These are phyloP conservation scores for Phaenicophaeus curvirostris DNA, from an alignment of 2,797 vertebrate genomes.

Conservation along the genomic window DNA sequence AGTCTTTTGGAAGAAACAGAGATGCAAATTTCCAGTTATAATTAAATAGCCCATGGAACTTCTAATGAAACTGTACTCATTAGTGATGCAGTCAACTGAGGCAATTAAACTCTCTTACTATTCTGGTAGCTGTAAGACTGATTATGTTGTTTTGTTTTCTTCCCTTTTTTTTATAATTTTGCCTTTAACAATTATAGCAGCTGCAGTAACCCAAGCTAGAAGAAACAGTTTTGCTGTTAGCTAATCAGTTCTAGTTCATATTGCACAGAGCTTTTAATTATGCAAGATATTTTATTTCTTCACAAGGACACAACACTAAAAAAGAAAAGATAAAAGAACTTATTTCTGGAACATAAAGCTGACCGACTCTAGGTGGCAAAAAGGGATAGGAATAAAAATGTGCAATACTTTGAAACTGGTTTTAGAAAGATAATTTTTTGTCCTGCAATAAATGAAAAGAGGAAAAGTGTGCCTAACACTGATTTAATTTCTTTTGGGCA, in stretches of 20 bases:
- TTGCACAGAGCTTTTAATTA: slow-evolving; percentile 17
- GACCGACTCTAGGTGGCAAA: slow-evolving; percentile 1
- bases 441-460: background rate
- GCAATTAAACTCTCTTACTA: slow-evolving; percentile 25
- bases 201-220: slow-evolving; percentile 19
- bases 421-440: background rate
- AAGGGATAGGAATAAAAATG: background rate
- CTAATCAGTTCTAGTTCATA: background rate
- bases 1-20: background rate
- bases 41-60: slow-evolving; percentile 17
- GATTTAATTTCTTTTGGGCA: background rate
- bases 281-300: slow-evolving; percentile 18
- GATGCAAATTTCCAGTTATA: background rate
- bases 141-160: background rate
- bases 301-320: background rate
- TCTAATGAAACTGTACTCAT: slow-evolving; percentile 23
- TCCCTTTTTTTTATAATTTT: background rate
- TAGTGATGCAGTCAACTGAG: background rate
- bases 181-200: slow-evolving; percentile 28
- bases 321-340: background rate
- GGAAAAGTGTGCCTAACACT: background rate
- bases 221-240: background rate
- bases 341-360: background rate
- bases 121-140: background rate
- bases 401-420: background rate